Conservation (phyloP, 2,888 invertebrate genomes). For the Blera fallax region DNA sequence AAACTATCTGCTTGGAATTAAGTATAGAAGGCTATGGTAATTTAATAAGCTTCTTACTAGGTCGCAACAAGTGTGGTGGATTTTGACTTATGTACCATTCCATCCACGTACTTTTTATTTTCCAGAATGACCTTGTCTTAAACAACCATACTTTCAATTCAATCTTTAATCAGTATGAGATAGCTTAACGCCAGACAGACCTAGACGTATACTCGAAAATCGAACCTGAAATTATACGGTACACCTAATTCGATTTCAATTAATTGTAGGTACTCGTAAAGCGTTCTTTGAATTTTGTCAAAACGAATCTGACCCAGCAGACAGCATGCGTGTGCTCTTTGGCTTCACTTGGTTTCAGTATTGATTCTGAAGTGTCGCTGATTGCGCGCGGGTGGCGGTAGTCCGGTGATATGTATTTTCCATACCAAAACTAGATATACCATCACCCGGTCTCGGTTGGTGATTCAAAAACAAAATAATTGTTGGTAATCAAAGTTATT, state of each 20-base stretch:
- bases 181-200: too few relatives aligned
- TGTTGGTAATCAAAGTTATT: neutral
- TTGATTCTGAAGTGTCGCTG: slow-evolving; percentile 63
- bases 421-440: neutral
- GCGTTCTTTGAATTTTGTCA: slow-evolving; percentile 1
- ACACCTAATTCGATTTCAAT: neutral
- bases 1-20: too few relatives aligned
- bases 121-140: too few relatives aligned
- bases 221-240: neutral
- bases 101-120: too few relatives aligned
- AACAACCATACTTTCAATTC: too few relatives aligned
- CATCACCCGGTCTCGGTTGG: neutral
- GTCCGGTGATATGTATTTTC: slow-evolving; percentile 32
- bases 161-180: too few relatives aligned
- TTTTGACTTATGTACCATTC: too few relatives aligned
- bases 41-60: too few relatives aligned
- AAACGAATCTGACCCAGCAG: slow-evolving; percentile 9
- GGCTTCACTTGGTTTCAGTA: slow-evolving; percentile 50
- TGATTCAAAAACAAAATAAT: neutral
- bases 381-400: slow-evolving; percentile 47
- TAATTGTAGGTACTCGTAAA: neutral
- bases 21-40: too few relatives aligned
- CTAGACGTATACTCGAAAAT: neutral
- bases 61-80: too few relatives aligned
- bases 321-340: slow-evolving; percentile 58